phyloP scores from a whole-genome alignment of 2,888 invertebrate species.

The Heliconius sara region DNA sequence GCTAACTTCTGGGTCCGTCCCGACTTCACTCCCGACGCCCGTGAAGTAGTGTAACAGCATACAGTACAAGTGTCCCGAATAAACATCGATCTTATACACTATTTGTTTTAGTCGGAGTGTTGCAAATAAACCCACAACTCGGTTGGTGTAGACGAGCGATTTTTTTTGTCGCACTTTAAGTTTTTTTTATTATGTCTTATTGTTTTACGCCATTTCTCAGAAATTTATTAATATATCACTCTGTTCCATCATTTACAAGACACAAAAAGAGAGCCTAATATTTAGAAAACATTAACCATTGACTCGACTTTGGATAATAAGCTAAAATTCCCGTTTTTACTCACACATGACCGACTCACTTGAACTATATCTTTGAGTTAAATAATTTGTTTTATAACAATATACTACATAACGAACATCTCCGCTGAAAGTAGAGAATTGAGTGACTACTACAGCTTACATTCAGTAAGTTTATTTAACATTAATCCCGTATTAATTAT shows the following conservation, averaged over 20 bases:
- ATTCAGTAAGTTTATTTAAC: too few relatives aligned
- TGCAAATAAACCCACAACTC: constrained; percentile 58
- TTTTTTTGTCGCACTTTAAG: background rate
- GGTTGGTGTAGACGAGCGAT: constrained; percentile 29
- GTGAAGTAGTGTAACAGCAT: constrained; percentile 52
- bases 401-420: too few relatives aligned
- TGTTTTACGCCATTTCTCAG: too few relatives aligned
- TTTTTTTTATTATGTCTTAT: background rate
- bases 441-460: too few relatives aligned
- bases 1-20: constrained; percentile 61
- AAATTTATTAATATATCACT: too few relatives aligned
- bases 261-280: too few relatives aligned
- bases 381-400: background rate
- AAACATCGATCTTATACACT: constrained; percentile 72
- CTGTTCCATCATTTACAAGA: too few relatives aligned
- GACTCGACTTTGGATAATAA: background rate
- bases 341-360: background rate
- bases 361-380: background rate
- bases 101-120: constrained; percentile 65
- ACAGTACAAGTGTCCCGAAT: constrained; percentile 65
- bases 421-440: too few relatives aligned
- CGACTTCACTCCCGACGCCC: background rate
- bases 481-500: background rate
- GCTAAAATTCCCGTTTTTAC: too few relatives aligned
- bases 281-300: background rate